phyloP scores from a whole-genome alignment of 2,797 vertebrate genomes.

The Gymnothorax reevesii region DNA sequence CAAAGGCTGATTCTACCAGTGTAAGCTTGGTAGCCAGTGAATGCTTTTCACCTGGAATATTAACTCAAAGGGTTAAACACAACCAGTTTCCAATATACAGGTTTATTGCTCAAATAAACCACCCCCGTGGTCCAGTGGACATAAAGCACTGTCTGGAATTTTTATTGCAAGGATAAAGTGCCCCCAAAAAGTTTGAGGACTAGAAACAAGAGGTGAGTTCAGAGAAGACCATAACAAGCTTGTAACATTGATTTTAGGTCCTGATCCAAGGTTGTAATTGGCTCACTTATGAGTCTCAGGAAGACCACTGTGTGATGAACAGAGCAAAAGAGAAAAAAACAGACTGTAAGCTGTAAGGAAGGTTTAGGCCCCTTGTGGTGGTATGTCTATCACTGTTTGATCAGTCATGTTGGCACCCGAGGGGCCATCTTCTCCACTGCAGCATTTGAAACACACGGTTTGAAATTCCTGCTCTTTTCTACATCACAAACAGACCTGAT shows the following conservation, averaged over 20 bases:
- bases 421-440: too few species aligned
- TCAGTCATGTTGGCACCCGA: too few species aligned
- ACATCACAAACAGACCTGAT: too few species aligned
- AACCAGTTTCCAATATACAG: neutral
- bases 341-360: too few species aligned
- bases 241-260: neutral
- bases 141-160: neutral
- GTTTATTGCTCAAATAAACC: neutral
- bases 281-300: neutral
- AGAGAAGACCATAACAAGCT: neutral
- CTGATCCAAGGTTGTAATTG: neutral
- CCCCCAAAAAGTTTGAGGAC: neutral
- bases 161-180: neutral
- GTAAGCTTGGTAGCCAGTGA: neutral
- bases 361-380: too few species aligned
- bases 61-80: neutral
- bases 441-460: too few species aligned
- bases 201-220: neutral
- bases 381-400: too few species aligned
- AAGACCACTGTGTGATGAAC: neutral
- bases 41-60: neutral
- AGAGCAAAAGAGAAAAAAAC: too few species aligned
- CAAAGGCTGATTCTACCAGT: neutral
- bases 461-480: too few species aligned
- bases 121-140: neutral